Evolutionary conservation across 2,797 vertebrate genomes (phyloP), one percentile per base, ranked within the genome.

Genomic region (Cossypha heuglini): DNA sequence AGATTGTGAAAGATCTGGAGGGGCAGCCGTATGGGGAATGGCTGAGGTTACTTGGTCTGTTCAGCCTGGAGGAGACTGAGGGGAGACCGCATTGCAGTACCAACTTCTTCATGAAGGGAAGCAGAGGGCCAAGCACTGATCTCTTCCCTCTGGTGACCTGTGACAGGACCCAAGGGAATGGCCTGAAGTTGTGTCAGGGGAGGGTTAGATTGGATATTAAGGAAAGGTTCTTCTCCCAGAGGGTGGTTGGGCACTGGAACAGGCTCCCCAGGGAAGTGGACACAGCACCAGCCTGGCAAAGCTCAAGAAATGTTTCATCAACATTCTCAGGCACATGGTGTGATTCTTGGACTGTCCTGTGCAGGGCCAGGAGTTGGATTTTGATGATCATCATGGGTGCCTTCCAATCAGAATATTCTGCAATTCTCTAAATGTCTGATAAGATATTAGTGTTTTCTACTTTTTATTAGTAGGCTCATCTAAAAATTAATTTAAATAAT

Each of bases 1-100:
- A 17, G 26, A n/a, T 16, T 14, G 8, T 31, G 40, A 67, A 19
- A 12, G 29, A 3, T 19, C 52, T 66, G 5, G 33, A 54, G 21
- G 14, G 4, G 9, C 3, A 74, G 3, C 5, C 0, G 0, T 8
- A 3, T 6, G 16, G 9, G 26, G 15, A 42, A 15, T 7, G 6
- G 54, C 35, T 61, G 54, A 54, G 33, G 14, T 28, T 35, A 8
- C 5, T 42, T 17, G 7, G 1, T 61, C 10, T 48, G 10, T 9
- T 61, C 77, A 68, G 16, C 16, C 55, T 62, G 77, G 9, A 62
- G 59, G 15, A 54, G 24, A 29, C 10, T 35, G 21, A 74, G 1
- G 1, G 18, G 5, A 35, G 13, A n/a, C 7, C 12, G 35, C 40
- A 28, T 0, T 4, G 33, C 21, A 59, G 10, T 21, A 16, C 9